Percentiles rank a stretch among this genome's conserved stretches.
These are phyloP conservation scores for Acanthis flammea DNA, from an alignment of 2,797 vertebrate species.

Conservation along the genomic window DNA sequence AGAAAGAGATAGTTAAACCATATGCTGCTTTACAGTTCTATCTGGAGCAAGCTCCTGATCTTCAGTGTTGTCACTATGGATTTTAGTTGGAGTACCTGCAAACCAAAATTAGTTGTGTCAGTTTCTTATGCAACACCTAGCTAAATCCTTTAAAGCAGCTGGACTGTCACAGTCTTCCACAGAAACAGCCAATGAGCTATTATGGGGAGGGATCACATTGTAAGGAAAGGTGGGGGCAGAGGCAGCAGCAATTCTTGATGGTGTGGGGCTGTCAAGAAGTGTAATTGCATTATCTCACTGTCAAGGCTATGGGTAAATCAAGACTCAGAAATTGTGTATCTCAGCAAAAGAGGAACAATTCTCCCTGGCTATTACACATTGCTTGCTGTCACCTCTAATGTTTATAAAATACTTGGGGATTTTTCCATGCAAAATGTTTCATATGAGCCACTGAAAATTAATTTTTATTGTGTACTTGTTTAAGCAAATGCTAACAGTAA, in stretches of 20 bases:
- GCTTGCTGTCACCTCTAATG: neutral
- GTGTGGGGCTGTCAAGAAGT: neutral
- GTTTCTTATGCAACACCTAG: neutral
- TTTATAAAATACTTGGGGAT: neutral
- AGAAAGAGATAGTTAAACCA: neutral
- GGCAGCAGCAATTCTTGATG: neutral
- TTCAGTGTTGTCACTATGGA: neutral
- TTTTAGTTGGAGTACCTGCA: neutral
- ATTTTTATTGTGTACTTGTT: neutral
- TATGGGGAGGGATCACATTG: neutral
- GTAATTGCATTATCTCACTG: fast-evolving
- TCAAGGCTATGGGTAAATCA: neutral
- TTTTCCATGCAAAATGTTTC: neutral
- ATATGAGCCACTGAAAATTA: neutral
- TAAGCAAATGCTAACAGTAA: neutral
- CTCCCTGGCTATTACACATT: neutral
- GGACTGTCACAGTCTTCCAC: neutral
- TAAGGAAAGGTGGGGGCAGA: neutral
- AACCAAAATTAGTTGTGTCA: neutral
- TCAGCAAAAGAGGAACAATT: neutral
- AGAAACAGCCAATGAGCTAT: neutral
- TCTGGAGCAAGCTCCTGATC: neutral
- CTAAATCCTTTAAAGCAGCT: neutral
- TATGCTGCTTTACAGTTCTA: neutral
- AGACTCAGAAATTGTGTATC: neutral